These are phyloP conservation scores for Psittacara wagleri DNA, from an alignment of 2,113 vertebrate species.

Conservation along the genomic window DNA sequence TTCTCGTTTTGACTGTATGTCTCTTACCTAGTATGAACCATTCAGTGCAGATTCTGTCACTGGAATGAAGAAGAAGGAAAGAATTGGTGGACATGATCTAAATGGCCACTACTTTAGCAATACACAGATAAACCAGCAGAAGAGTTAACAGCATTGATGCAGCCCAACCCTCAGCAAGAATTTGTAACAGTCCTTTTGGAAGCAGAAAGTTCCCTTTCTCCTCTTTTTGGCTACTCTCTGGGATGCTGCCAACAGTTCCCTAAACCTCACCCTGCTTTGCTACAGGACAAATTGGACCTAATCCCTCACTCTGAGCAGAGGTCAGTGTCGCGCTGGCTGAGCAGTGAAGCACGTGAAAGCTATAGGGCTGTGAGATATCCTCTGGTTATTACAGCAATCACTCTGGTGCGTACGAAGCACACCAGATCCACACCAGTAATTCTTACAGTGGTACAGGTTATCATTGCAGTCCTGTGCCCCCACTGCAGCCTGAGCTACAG, in stretches of 20 bases:
- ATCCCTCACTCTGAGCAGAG: background rate
- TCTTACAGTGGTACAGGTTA: background rate
- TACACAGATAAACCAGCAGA: background rate
- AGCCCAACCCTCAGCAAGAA: background rate
- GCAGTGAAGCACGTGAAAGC: background rate
- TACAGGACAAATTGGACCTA: background rate
- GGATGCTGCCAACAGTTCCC: background rate
- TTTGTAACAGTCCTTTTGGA: background rate
- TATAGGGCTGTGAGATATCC: background rate
- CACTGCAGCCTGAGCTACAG: background rate
- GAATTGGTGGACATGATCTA: background rate
- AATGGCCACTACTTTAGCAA: background rate
- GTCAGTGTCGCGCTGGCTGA: background rate
- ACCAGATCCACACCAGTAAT: background rate
- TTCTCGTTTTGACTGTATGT: background rate
- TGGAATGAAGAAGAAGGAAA: background rate
- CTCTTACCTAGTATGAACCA: background rate
- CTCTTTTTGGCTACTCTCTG: background rate
- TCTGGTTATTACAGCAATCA: background rate
- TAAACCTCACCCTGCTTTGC: background rate
- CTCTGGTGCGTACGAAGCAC: background rate
- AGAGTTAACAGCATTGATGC: background rate
- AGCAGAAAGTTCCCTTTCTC: background rate
- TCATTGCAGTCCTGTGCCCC: too few species aligned
- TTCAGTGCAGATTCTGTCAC: background rate